phyloP scores from a whole-genome alignment of 2,888 invertebrate species.

The Lasioglossum pauxillum region DNA sequence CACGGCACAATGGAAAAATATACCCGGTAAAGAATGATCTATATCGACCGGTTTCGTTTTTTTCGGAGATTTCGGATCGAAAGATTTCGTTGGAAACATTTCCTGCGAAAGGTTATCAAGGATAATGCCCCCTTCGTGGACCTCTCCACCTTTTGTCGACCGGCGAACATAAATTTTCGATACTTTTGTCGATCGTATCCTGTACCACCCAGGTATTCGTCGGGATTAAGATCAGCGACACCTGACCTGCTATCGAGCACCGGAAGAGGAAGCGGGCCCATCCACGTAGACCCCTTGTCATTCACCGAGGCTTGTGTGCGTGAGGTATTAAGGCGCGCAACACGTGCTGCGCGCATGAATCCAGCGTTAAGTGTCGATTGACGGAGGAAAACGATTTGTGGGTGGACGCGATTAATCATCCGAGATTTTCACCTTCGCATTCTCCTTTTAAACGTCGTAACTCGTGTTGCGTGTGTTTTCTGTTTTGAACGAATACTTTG shows the following conservation, averaged over 20 bases:
- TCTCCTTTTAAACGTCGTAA: background rate
- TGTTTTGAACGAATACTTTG: too few relatives aligned
- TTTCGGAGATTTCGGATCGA: conserved; percentile 1
- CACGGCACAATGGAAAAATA: conserved; percentile 37
- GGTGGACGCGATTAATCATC: background rate
- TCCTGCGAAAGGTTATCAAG: conserved; percentile 17
- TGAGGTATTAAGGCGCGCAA: conserved; percentile 57
- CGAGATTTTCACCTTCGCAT: background rate
- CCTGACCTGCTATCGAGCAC: conserved; percentile 71
- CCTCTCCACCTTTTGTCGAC: conserved; percentile 21
- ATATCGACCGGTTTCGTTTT: background rate
- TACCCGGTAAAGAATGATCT: conserved; percentile 17
- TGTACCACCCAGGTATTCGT: conserved; percentile 65
- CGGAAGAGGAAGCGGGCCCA: conserved; percentile 72
- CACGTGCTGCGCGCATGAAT: conserved; percentile 66
- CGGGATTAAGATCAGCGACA: conserved; percentile 72
- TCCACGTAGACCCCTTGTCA: conserved; percentile 57
- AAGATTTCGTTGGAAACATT: conserved; percentile 3
- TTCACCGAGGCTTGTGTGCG: conserved; percentile 59
- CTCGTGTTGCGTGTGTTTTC: background rate
- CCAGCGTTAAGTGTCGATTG: conserved; percentile 10
- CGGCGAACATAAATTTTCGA: conserved; percentile 47
- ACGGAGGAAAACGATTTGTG: background rate
- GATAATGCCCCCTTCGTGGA: conserved; percentile 11
- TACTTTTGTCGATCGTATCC: conserved; percentile 65